A percentile compares a stretch with the other conserved stretches of the same genome.
These are phyloP conservation scores for Columbina picui DNA, from an alignment of 2,113 vertebrate species.

Conservation along the genomic window DNA sequence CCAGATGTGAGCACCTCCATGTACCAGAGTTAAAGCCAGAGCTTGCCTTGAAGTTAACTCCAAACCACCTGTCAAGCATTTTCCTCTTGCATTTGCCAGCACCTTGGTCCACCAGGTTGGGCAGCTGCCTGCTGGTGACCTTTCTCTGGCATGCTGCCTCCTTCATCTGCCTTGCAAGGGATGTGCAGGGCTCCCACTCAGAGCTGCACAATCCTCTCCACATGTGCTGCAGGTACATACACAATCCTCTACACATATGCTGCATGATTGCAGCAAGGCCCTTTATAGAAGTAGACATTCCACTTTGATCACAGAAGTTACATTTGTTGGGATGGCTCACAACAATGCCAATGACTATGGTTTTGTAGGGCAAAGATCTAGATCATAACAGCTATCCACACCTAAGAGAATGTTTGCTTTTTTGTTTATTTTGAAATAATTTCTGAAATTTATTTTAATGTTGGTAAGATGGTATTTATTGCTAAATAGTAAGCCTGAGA, in stretches of 20 bases:
- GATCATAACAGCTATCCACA: background rate
- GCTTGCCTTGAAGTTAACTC: background rate
- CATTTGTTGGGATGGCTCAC: background rate
- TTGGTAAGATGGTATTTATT: background rate
- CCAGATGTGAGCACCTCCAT: accelerated
- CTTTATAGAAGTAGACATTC: background rate
- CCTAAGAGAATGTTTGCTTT: background rate
- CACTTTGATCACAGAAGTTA: background rate
- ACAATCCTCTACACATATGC: background rate
- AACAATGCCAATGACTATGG: background rate
- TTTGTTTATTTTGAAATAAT: background rate
- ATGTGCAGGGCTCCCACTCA: background rate
- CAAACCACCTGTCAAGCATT: accelerated
- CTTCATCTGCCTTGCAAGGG: background rate
- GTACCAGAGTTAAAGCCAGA: background rate
- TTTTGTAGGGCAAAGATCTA: background rate
- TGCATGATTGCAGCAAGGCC: background rate
- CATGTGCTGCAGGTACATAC: no score
- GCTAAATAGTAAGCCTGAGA: background rate
- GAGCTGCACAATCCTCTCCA: background rate
- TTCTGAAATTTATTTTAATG: background rate
- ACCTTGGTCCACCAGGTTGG: background rate
- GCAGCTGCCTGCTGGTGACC: background rate
- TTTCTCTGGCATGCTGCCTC: background rate
- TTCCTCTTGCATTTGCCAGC: background rate